Conservation (phyloP, 1,140 invertebrate species). For the Drosophila tristis region DNA sequence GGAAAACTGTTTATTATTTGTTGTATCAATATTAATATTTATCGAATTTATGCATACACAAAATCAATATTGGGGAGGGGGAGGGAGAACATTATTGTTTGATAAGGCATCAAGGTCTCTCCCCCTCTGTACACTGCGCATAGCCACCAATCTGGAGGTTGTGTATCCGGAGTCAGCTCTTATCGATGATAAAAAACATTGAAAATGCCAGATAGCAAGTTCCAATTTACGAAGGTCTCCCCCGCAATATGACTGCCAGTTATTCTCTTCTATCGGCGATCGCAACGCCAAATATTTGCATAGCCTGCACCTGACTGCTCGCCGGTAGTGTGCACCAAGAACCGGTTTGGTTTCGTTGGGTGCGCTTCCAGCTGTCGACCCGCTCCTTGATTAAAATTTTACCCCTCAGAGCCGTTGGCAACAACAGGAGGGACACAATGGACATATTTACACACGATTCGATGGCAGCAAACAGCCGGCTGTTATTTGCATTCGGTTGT, state of each 20-base stretch:
- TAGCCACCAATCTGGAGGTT: constrained; percentile 2
- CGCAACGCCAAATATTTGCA: constrained; percentile 36
- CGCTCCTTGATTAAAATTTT: constrained; percentile 33
- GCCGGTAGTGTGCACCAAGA: not conserved
- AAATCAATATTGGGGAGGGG: constrained; percentile 6
- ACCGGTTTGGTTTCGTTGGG: constrained; percentile 19
- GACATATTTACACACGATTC: not conserved
- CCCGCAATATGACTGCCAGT: constrained; percentile 20
- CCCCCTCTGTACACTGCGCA: too few species aligned
- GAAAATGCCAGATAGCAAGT: constrained; percentile 26
- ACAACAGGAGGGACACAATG: too few species aligned
- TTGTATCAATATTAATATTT: not conserved
- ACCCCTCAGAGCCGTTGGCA: not conserved
- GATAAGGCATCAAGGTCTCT: constrained; percentile 26
- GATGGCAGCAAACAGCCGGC: constrained; percentile 10
- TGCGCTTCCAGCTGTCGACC: not conserved
- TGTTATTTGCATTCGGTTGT: constrained; percentile 18
- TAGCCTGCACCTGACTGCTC: constrained; percentile 35
- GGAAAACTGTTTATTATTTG: too few species aligned
- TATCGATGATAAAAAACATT: constrained; percentile 35
- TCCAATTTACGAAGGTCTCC: constrained; percentile 17
- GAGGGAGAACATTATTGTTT: constrained; percentile 16
- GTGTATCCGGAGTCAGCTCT: constrained; percentile 26
- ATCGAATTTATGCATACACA: not conserved
- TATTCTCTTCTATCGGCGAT: constrained; percentile 29